Evolutionary conservation across 2,888 invertebrate genomes (phyloP).

Genomic region (Phalera bucephala): DNA sequence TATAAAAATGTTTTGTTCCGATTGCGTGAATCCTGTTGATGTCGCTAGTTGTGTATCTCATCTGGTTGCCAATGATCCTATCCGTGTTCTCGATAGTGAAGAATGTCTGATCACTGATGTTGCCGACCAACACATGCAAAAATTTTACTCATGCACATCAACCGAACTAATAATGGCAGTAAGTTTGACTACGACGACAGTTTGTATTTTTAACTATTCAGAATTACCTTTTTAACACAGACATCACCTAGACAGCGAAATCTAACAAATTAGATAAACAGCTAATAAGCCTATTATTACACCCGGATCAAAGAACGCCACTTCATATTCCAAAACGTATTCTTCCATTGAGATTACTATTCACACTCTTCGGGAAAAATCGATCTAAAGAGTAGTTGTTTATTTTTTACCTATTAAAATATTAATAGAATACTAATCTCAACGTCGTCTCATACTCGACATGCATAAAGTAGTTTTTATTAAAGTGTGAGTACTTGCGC

Average conservation of each 20-base stretch:
- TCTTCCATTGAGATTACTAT: too few species aligned
- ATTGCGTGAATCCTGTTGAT: constrained; percentile 41
- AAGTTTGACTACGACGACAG: constrained; percentile 44
- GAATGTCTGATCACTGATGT: constrained; percentile 35
- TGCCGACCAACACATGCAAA: constrained; percentile 55
- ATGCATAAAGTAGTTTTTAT: too few species aligned
- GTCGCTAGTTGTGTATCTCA: constrained; percentile 39
- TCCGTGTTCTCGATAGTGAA: constrained; percentile 37
- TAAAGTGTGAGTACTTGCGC: too few species aligned
- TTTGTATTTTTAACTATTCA: constrained; percentile 27
- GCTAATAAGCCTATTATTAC: constrained; percentile 28
- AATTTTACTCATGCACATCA: constrained; percentile 52
- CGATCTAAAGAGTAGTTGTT: too few species aligned
- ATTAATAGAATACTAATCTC: too few species aligned
- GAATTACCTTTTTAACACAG: constrained; percentile 50
- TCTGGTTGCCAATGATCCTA: constrained; percentile 37
- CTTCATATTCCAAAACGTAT: constrained; percentile 21
- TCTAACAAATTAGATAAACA: constrained; percentile 41
- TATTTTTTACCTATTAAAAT: too few species aligned
- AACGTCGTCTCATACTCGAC: too few species aligned
- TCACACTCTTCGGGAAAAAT: too few species aligned
- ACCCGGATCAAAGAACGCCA: constrained; percentile 32
- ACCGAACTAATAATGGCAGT: constrained; percentile 37
- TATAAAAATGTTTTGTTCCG: constrained; percentile 35
- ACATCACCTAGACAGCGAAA: constrained; percentile 50